Base-by-base conservation (phyloP, 2,888 invertebrate genomes). In the Lepetodrilus schrolli region DNA sequence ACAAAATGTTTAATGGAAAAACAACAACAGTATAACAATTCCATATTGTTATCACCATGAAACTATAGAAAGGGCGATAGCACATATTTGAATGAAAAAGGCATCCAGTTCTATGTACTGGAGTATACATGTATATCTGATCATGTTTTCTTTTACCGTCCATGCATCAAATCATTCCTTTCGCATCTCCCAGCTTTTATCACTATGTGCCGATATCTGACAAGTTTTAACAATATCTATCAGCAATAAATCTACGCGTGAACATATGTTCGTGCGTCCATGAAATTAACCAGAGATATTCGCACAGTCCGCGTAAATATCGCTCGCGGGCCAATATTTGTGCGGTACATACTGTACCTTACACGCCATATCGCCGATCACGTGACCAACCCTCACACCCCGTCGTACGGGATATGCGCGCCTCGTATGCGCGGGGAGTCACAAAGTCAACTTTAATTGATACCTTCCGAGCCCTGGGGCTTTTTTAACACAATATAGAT, bases 401-500 rank as follows among this genome's bases (percentile, higher is more conserved):
- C 21, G 4, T 13, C 10, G 58, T 5, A 58, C 58, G 58, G 30
- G 26, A 58, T 23, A 13, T 30, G 58, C 17, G 58, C 7, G 58
- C 17, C 34, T 5, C 17, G 34, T 26, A 58, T 58, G 58, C 21
- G n/a, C 34, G 17, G 7, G 7, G 58, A 34, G 34, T 58, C 58
- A 30, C 30, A 58, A 30, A 17, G 34, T 30, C 50, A 21, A 10
- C 7, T 8, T 58, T 58, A 58, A 58, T 58, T 58, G 58, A 58
- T 21, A 34, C 30, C 17, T 58, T 34, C 7, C n/a, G n/a, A 17
- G 43, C n/a, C 58, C 58, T 34, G n/a, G 4, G 58, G 58, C 30
- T 58, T 17, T 58, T 4, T 58, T 58, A 34, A 58, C 58, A 58
- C 26, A 58, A 58, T 58, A 58, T 58, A 30, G 43, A 43, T 58